Base-by-base conservation (phyloP, 2,888 invertebrate genomes). In the Agonopterix heracliana region DNA sequence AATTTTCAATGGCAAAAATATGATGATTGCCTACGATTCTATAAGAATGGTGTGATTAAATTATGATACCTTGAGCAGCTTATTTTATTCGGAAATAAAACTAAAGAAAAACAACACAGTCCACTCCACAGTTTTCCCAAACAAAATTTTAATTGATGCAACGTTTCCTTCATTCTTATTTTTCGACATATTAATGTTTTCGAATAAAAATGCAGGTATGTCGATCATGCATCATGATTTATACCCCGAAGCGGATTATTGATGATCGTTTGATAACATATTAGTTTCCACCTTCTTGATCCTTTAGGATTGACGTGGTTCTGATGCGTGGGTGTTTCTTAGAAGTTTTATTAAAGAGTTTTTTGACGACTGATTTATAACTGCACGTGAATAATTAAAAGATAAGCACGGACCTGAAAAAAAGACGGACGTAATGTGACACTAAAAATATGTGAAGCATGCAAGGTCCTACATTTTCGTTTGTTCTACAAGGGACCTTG, bases 131-230 rank as follows among this genome's bases (percentile, higher is more conserved):
- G 12, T 14, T 58, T 54, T 49, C 55, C 1, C 42, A 55, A 56
- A 52, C 59, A 52, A 52, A 11, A 49, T 52, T 52, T 52, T 52
- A 52, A 52, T 52, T 52, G 52, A 46, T 48, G 48, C 63, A 57
- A 57, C 68, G 71, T 81, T 74, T 75, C 75, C 75, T 72, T 63
- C 68, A 73, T 69, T 80, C 75, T 78, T 78, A 72, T 81, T 84
- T 82, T 82, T 74, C 64, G 68, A 73, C 68, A 71, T 77, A 78
- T 81, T 80, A 82, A 83, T 78, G 78, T 66, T 63, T 66, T 61
- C 59, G 63, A 66, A 26, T 26, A 26, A 79, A 71, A 72, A 76
- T 74, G 68, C 67, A 65, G 64, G 74, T 68, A 71, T 72, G 59
- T 64, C 54, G 64, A 63, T 62, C 61, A 60, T 34, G 44, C n/a